phyloP scores from a whole-genome alignment of 2,888 invertebrate genomes.

The Diarsia dahlii region DNA sequence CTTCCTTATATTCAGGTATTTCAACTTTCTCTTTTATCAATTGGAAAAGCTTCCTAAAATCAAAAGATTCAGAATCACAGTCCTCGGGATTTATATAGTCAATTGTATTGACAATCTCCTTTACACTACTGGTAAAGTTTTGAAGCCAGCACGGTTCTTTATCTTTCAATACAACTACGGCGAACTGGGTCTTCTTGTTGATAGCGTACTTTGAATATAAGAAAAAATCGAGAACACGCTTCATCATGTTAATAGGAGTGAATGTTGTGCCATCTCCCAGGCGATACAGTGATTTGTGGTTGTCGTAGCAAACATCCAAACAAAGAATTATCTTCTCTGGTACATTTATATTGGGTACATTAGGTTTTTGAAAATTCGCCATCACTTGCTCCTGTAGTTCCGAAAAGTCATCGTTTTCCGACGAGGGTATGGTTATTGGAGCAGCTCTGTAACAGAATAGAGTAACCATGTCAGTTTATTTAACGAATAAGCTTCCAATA shows the following conservation, averaged over 20 bases:
- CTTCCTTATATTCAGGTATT: slow-evolving; percentile 85
- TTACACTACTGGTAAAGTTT: slow-evolving; percentile 92
- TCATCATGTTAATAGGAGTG: slow-evolving; percentile 91
- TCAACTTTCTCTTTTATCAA: slow-evolving; percentile 88
- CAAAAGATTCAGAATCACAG: slow-evolving; percentile 88
- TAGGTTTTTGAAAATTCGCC: slow-evolving; percentile 85
- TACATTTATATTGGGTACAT: slow-evolving; percentile 88
- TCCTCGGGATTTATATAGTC: slow-evolving; percentile 89
- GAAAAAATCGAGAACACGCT: slow-evolving; percentile 92
- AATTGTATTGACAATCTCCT: slow-evolving; percentile 90
- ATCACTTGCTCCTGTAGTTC: slow-evolving; percentile 82
- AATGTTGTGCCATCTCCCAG: slow-evolving; percentile 90
- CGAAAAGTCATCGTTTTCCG: slow-evolving; percentile 65
- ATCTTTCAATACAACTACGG: slow-evolving; percentile 90
- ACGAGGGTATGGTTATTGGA: slow-evolving; percentile 17
- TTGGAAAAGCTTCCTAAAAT: slow-evolving; percentile 90
- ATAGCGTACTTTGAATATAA: slow-evolving; percentile 91
- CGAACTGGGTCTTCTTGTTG: slow-evolving; percentile 92
- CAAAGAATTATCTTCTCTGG: slow-evolving; percentile 92
- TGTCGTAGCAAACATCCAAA: slow-evolving; percentile 91
- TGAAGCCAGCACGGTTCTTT: slow-evolving; percentile 89
- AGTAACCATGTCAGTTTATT: background rate
- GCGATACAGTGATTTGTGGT: slow-evolving; percentile 88
- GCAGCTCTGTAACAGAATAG: slow-evolving; percentile 56
- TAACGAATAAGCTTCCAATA: background rate